These are phyloP conservation scores for Dynastes grantii DNA, from an alignment of 2,888 invertebrate genomes.

Conservation along the genomic window DNA sequence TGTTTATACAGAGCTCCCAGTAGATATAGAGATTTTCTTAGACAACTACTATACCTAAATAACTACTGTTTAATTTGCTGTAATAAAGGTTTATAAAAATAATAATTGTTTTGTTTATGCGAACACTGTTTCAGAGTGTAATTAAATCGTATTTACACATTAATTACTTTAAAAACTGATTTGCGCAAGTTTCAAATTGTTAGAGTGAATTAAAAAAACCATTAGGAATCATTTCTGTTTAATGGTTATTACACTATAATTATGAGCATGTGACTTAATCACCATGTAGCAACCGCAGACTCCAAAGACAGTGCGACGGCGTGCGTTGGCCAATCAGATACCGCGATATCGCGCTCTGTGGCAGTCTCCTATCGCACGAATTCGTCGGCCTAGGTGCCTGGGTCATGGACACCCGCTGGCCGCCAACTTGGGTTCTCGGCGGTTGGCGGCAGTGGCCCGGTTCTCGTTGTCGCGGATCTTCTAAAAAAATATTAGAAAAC, in stretches of 20 bases:
- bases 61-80: no score
- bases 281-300: not conserved
- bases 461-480: constrained; percentile 29
- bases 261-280: constrained; percentile 3
- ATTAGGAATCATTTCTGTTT: not conserved
- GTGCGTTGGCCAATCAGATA: constrained; percentile 21
- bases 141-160: no score
- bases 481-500: constrained; percentile 39
- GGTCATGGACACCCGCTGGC: constrained; percentile 57
- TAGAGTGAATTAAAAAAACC: no score
- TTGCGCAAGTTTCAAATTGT: no score
- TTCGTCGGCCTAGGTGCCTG: constrained; percentile 47
- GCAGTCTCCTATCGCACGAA: constrained; percentile 30
- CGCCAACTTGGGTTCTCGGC: constrained; percentile 51
- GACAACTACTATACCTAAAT: no score
- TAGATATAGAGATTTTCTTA: no score
- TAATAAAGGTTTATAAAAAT: no score
- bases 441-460: constrained; percentile 51
- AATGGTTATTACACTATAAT: constrained; percentile 12
- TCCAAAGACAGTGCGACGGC: constrained; percentile 6
- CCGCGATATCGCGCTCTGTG: not conserved
- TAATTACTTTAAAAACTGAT: no score
- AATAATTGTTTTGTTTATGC: no score
- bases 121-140: no score
- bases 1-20: no score